Evolutionary conservation across 2,888 invertebrate species (phyloP), one percentile per base, ranked within the genome.

Genomic region (Melanostoma scalare): DNA sequence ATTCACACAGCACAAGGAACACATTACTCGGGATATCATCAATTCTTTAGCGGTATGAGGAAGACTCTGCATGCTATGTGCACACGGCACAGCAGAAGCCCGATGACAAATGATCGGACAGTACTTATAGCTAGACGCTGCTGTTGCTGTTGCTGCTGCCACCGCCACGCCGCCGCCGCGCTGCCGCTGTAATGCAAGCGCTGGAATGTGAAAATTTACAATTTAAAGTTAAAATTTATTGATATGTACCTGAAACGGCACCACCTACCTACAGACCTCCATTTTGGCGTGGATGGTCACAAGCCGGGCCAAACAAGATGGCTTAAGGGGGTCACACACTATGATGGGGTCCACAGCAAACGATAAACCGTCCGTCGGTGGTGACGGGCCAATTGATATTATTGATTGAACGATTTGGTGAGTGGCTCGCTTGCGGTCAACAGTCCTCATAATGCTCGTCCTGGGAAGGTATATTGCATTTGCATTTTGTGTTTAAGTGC

Each of bases 181-280:
- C 10, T 31, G 63, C 61, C 20, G 20, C 20, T 20, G 20, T 20
- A 20, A 20, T 20, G 40, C 56, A 63, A 60, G n/a, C 72, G 6
- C 48, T 36, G 71, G 84, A 84, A 84, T 84, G 84, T 79, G 74
- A 55, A 79, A 67, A 84, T 84, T 78, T 78, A 75, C 79, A 84
- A 75, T 75, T 84, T 75, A 79, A 84, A 67, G 65, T 71, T 74
- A 69, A 55, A 79, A 84, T 84, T 79, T 84, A 84, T 84, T 67
- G 84, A 79, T 79, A 84, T 71, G 79, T 84, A 69, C 60, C 67
- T 58, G 79, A 75, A 79, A 84, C 69, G 79, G 84, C 84, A 84
- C 84, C 84, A 84, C 84, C 84, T 84, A 84, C 84, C 84, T 79
- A 79, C 79, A 84, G 84, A 84, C 84, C 84, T 84, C 73, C 79